Percentiles rank a stretch among this genome's conserved stretches.
These are phyloP conservation scores for Hippoglossus stenolepis DNA, from an alignment of 2,113 vertebrate species.

Conservation along the genomic window DNA sequence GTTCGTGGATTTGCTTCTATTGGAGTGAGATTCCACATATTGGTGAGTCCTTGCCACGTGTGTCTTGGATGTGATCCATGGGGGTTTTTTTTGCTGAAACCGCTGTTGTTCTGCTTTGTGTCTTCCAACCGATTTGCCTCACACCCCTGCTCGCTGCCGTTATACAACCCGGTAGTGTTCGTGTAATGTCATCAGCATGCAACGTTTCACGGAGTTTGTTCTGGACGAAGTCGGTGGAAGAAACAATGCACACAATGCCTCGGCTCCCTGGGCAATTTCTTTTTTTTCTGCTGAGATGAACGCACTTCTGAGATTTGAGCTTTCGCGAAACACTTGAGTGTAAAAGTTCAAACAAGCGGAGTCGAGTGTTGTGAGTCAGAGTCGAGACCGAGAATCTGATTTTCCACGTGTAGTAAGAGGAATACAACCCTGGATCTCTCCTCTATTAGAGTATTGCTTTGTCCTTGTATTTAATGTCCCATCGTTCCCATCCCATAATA, in stretches of 20 bases:
- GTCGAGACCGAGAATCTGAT: neutral
- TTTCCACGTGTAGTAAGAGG: neutral
- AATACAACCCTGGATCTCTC: too few relatives aligned
- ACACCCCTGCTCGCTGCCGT: too few relatives aligned
- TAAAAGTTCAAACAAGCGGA: constrained; percentile 1
- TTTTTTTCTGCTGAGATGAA: neutral
- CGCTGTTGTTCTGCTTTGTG: too few relatives aligned
- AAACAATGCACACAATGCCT: neutral
- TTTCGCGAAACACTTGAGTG: neutral
- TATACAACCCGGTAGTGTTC: neutral
- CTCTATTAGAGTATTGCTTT: constrained; percentile 3
- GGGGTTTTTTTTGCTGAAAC: too few relatives aligned
- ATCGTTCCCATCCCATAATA: constrained; percentile 17
- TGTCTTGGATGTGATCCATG: too few relatives aligned
- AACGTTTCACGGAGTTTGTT: constrained; percentile 4
- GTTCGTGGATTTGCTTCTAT: too few relatives aligned
- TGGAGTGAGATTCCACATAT: too few relatives aligned
- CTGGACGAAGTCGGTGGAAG: too few relatives aligned
- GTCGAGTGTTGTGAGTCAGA: neutral
- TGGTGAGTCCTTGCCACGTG: too few relatives aligned
- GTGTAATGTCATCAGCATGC: constrained; percentile 12
- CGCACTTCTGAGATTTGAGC: neutral
- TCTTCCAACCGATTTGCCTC: too few relatives aligned
- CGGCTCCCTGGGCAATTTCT: constrained; percentile 7
- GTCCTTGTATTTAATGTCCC: constrained; percentile 26